Base-by-base conservation (phyloP, 2,113 vertebrate genomes). In the Erpornis zantholeuca region DNA sequence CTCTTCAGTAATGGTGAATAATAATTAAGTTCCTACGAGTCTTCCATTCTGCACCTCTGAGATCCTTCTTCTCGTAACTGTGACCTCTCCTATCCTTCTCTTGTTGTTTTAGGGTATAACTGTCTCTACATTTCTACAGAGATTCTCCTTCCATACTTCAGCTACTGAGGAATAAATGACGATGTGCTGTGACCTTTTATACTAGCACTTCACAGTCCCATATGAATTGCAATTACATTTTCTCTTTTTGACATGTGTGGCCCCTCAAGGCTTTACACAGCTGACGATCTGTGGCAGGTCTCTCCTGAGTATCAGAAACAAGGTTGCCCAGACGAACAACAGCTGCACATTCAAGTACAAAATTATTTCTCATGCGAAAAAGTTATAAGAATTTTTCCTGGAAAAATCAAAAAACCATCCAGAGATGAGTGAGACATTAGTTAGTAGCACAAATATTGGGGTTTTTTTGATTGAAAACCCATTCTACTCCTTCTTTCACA, bases 101-200 rank as follows among this genome's bases (percentile, higher is more conserved):
- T 76, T 88, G 63, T 21, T 94, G 50, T 95, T 94, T 65, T 68
- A 92, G 23, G 12, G 5, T 50, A 82, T 42, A 86, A 52, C 36
- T 4, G 12, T 63, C 29, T 86, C 70, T 93, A 27, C 85, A 53
- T 88, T 86, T 88, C 86, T 90, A 59, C 63, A 70, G 87, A 92
- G 31, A 69, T 72, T 97, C 45, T 61, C 53, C 80, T 96, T 96
- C 47, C 57, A 90, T 57, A 60, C 27, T 60, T 93, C 54, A 72
- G 33, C 53, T 92, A 38, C 59, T 75, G 15, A 81, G 40, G 24
- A 89, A 80, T 80, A 80, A 81, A 95, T 86, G 68, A 82, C 13
- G 44, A 19, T 75, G 7, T 88, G 15, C 45, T 89, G 66, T 91
- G 73, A 95, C 84, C 90, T 96, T 96, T 94, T 88, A 75, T 82